phyloP scores from a whole-genome alignment of 2,113 vertebrate genomes.

The Limnothrissa miodon region DNA sequence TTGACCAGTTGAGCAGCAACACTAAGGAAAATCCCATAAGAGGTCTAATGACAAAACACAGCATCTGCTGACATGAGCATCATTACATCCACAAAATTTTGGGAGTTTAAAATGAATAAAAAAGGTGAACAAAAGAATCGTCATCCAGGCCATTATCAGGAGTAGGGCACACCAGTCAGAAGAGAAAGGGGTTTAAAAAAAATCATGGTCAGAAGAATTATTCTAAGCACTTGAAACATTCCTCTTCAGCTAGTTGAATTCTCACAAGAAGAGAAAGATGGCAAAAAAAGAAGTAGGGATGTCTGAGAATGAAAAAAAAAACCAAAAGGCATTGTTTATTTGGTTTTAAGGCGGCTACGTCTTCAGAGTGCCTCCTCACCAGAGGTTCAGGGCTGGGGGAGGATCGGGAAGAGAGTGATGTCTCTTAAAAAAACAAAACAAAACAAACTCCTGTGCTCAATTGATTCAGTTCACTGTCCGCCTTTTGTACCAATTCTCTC shows the following conservation, averaged over 20 bases:
- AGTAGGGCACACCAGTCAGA: not conserved
- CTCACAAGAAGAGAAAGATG: not conserved
- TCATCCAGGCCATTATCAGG: not conserved
- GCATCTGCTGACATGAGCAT: not conserved
- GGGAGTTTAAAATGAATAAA: not conserved
- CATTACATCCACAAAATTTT: not conserved
- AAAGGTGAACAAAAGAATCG: not conserved
- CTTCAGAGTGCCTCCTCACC: conserved; percentile 40
- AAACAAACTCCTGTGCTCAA: not conserved
- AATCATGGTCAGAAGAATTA: not conserved
- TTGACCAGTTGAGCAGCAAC: not conserved
- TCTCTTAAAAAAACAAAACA: not conserved
- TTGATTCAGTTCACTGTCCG: conserved; percentile 20
- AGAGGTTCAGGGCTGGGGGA: not conserved
- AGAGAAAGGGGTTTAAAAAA: not conserved
- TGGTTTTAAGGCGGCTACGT: conserved; percentile 73
- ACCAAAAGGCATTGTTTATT: conserved; percentile 68
- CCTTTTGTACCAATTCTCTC: not conserved
- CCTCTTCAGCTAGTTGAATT: not conserved
- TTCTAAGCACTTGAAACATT: conserved; percentile 9
- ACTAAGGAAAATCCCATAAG: not conserved
- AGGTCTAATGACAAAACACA: not conserved
- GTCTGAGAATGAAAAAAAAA: conserved; percentile 37
- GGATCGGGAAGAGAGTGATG: not conserved
- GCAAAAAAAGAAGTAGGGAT: conserved; percentile 22